phyloP scores from a whole-genome alignment of 2,888 invertebrate genomes.

The Spodoptera picta region DNA sequence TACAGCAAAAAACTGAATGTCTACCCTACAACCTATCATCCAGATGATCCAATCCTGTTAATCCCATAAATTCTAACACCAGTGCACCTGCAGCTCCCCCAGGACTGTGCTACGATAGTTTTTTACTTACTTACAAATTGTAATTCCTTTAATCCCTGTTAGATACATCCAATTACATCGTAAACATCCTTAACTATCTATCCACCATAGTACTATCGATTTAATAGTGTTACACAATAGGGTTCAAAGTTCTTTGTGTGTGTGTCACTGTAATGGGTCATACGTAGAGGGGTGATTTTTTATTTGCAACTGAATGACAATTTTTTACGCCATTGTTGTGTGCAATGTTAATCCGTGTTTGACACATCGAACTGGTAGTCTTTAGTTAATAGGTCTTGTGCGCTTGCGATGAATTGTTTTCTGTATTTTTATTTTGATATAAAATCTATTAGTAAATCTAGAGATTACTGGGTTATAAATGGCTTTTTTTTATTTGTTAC shows the following conservation, averaged over 20 bases:
- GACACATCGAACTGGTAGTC: constrained; percentile 80
- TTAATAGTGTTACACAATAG: constrained; percentile 25
- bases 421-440: constrained; percentile 65
- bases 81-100: constrained; percentile 83
- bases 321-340: constrained; percentile 86
- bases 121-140: constrained; percentile 86
- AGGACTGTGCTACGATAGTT: constrained; percentile 67
- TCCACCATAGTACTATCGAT: constrained; percentile 28
- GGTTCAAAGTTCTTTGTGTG: constrained; percentile 54
- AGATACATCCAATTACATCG: constrained; percentile 86
- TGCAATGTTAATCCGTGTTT: constrained; percentile 84
- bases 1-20: constrained; percentile 2
- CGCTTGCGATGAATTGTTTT: constrained; percentile 70
- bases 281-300: constrained; percentile 70
- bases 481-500: constrained; percentile 11
- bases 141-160: constrained; percentile 87
- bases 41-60: constrained; percentile 62
- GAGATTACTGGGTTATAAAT: constrained; percentile 41
- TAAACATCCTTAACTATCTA: constrained; percentile 67
- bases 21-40: constrained; percentile 30
- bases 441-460: constrained; percentile 52
- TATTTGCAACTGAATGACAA: constrained; percentile 77
- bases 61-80: constrained; percentile 71
- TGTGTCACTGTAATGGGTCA: constrained; percentile 52
- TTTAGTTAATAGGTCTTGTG: constrained; percentile 81